Conservation (phyloP, 2,888 invertebrate genomes). For the Phasia obesa region DNA sequence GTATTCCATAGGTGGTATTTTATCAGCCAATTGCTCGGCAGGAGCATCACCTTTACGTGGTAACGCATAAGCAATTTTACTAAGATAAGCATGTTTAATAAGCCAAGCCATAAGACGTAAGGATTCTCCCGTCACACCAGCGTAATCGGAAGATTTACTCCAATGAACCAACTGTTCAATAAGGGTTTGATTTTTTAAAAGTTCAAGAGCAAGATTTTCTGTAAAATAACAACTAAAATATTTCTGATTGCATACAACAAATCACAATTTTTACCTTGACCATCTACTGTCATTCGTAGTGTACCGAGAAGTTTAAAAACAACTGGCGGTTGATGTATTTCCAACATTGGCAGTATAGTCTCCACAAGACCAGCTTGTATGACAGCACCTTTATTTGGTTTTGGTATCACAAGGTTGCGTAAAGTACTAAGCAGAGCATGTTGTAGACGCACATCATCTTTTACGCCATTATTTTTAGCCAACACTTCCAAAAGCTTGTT, state of each 20-base stretch:
- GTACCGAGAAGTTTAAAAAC: slow-evolving; percentile 94
- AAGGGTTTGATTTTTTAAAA: slow-evolving; percentile 86
- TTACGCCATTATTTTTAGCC: slow-evolving; percentile 84
- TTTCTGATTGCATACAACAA: background rate
- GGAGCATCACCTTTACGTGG: slow-evolving; percentile 80
- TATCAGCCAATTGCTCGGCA: slow-evolving; percentile 78
- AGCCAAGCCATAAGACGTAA: slow-evolving; percentile 90
- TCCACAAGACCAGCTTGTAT: slow-evolving; percentile 89
- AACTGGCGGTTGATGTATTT: slow-evolving; percentile 89
- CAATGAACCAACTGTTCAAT: slow-evolving; percentile 88
- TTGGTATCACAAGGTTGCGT: slow-evolving; percentile 89
- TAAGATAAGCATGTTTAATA: slow-evolving; percentile 86
- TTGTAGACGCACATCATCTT: slow-evolving; percentile 85
- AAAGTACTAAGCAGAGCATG: slow-evolving; percentile 86
- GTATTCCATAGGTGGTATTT: slow-evolving; percentile 77
- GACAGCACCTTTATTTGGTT: slow-evolving; percentile 88
- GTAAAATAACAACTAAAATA: slow-evolving; percentile 71
- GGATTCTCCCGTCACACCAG: slow-evolving; percentile 93
- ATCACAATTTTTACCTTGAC: slow-evolving; percentile 83
- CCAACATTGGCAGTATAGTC: slow-evolving; percentile 88
- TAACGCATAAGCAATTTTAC: slow-evolving; percentile 79
- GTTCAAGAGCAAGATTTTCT: slow-evolving; percentile 88
- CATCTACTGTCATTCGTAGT: slow-evolving; percentile 92
- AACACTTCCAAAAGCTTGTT: slow-evolving; percentile 86
- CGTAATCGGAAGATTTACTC: slow-evolving; percentile 90